Conservation (phyloP, 1,140 invertebrate genomes). For the Polypedilum pembai region DNA sequence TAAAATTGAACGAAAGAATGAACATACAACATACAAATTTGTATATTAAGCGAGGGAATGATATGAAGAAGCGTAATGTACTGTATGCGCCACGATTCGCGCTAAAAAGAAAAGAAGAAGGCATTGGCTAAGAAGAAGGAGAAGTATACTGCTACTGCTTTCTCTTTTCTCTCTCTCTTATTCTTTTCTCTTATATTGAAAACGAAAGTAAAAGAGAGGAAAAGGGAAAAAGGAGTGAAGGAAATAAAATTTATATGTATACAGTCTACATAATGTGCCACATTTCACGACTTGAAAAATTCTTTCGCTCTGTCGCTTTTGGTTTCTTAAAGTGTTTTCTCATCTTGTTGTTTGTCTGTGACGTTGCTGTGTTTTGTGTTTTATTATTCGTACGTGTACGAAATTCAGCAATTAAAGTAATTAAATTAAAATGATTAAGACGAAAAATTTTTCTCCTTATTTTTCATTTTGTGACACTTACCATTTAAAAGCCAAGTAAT, state of each 20-base stretch:
- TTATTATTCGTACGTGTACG: too few species aligned
- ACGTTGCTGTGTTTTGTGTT: too few species aligned
- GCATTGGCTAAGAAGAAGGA: not conserved
- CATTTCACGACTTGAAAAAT: not conserved
- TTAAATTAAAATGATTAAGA: too few species aligned
- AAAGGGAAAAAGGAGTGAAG: not conserved
- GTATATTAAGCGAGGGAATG: too few species aligned
- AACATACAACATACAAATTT: too few species aligned
- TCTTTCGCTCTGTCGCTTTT: too few species aligned
- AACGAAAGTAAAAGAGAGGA: conserved; percentile 4
- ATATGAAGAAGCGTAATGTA: not conserved
- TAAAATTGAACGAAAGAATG: too few species aligned
- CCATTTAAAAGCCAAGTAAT: not conserved
- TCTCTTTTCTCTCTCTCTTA: not conserved
- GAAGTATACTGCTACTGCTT: not conserved
- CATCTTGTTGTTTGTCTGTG: too few species aligned
- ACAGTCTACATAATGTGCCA: not conserved
- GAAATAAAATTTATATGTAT: conserved; percentile 1
- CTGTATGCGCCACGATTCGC: not conserved
- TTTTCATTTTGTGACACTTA: not conserved
- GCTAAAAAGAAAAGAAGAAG: conserved; percentile 17
- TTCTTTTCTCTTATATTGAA: not conserved
- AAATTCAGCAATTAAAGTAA: too few species aligned
- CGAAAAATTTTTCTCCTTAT: too few species aligned
- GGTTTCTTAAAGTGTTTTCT: too few species aligned